Conservation (phyloP, 2,113 vertebrate genomes). For the Triplophysa siluroides region DNA sequence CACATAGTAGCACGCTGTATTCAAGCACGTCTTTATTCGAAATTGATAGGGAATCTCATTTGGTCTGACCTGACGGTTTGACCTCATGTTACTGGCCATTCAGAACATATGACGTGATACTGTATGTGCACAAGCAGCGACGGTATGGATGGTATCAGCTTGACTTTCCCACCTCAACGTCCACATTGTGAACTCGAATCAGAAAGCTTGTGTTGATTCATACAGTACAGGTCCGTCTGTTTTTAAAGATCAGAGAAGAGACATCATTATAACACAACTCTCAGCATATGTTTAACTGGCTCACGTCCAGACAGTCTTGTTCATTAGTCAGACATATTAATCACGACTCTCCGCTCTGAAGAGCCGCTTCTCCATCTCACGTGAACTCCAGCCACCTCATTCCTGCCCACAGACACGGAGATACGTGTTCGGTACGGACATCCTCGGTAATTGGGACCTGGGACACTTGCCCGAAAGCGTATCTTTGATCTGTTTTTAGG, state of each 20-base stretch:
- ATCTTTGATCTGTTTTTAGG: conserved; percentile 61
- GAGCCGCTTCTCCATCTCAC: conserved; percentile 32
- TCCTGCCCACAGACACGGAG: conserved; percentile 9
- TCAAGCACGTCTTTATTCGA: too few relatives aligned
- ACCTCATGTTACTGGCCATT: too few relatives aligned
- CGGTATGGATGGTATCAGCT: background rate
- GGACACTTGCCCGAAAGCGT: conserved; percentile 37
- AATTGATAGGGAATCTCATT: too few relatives aligned
- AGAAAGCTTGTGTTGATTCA: conserved; percentile 64
- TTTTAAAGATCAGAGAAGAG: conserved; percentile 60
- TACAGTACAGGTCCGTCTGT: conserved; percentile 30
- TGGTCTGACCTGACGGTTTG: too few relatives aligned
- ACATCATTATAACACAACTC: conserved; percentile 65
- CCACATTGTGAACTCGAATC: conserved; percentile 16
- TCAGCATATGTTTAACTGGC: conserved; percentile 76
- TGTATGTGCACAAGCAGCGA: background rate
- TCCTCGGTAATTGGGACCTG: conserved; percentile 11
- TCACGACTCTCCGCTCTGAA: conserved; percentile 49
- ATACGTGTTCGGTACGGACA: conserved; percentile 33
- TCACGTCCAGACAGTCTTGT: conserved; percentile 62
- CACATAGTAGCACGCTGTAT: too few relatives aligned
- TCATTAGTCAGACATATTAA: conserved; percentile 62
- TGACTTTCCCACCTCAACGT: background rate
- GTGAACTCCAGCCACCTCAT: conserved; percentile 18
- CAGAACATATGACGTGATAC: background rate